Evolutionary conservation across 1,140 invertebrate species (phyloP).

Genomic region (Whitmania pigra): DNA sequence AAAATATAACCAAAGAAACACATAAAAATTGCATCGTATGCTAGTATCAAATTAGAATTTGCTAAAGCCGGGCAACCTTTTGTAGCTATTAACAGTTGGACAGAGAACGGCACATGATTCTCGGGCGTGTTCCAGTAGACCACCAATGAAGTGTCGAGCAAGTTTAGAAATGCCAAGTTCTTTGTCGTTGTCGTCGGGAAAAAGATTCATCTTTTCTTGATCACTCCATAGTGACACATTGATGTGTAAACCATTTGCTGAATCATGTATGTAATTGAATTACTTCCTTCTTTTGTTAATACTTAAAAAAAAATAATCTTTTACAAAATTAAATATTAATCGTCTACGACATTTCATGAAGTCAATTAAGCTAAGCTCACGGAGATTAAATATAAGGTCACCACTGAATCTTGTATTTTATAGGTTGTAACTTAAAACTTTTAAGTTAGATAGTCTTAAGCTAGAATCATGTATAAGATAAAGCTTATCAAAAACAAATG

Average conservation of each 20-base stretch:
- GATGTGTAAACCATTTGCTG: conserved; percentile 25
- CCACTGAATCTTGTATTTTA: no score
- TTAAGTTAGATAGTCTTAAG: no score
- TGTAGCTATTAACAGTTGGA: conserved; percentile 26
- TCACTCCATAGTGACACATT: conserved; percentile 24
- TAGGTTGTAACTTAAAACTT: no score
- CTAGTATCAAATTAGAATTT: not conserved
- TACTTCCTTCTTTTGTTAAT: not conserved
- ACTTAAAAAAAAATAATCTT: no score
- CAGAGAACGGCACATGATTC: conserved; percentile 24
- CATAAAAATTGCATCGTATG: not conserved
- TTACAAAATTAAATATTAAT: no score
- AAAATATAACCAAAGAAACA: not conserved
- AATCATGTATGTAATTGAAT: not conserved
- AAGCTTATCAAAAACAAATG: no score
- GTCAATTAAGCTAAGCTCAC: not conserved
- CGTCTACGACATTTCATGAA: not conserved
- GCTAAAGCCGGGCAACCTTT: conserved; percentile 20
- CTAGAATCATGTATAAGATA: no score
- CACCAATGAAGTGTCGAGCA: conserved; percentile 22
- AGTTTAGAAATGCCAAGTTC: conserved; percentile 20
- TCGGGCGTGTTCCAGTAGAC: conserved; percentile 20
- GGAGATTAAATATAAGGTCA: not conserved
- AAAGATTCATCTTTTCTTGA: conserved; percentile 11
- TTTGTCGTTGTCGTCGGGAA: conserved; percentile 11